These are phyloP conservation scores for Xestobium rufovillosum DNA, from an alignment of 2,888 invertebrate species.

Conservation along the genomic window DNA sequence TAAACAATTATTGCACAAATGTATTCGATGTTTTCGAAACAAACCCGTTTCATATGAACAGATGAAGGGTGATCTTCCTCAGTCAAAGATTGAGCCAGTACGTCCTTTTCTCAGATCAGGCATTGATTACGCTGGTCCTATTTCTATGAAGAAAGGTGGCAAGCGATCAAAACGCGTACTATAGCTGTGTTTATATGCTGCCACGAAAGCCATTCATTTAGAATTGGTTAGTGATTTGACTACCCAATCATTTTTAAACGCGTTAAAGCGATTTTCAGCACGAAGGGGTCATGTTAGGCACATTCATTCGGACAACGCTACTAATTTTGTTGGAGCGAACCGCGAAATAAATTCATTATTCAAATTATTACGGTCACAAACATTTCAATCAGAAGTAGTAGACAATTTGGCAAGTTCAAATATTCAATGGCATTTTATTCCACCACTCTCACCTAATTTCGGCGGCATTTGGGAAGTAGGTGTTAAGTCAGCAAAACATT, in stretches of 20 bases:
- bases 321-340: slow-evolving; percentile 1
- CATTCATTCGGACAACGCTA: slow-evolving; percentile 1
- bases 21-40: background rate
- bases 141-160: background rate
- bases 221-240: slow-evolving; percentile 1
- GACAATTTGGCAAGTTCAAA: background rate
- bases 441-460: background rate
- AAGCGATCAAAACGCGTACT: too few relatives aligned
- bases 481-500: background rate
- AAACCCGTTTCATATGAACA: background rate
- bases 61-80: background rate
- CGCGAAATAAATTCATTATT: background rate
- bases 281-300: too few relatives aligned
- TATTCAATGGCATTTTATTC: background rate
- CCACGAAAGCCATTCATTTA: background rate
- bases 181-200: too few relatives aligned
- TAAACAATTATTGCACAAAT: background rate
- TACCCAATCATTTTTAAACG: background rate
- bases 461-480: background rate
- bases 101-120: background rate
- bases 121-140: background rate
- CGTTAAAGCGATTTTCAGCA: background rate
- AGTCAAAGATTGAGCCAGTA: background rate
- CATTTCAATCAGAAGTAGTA: background rate
- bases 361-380: background rate